Evolutionary conservation across 2,888 invertebrate species (phyloP).

Genomic region (Nomada lathburiana): DNA sequence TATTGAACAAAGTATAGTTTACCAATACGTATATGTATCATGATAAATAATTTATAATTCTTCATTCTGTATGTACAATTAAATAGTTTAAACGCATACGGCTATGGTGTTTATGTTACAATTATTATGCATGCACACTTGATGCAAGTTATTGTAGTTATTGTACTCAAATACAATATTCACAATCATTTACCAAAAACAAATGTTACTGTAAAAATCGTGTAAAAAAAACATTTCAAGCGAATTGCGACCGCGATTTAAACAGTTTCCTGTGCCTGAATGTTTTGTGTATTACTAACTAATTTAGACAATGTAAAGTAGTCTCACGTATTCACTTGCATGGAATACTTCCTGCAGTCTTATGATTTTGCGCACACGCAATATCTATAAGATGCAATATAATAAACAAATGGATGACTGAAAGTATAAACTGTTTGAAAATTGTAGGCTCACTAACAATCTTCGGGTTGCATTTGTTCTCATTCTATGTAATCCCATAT

Average conservation of each 20-base stretch:
- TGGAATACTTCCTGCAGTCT: conserved; percentile 10
- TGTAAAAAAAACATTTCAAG: neutral
- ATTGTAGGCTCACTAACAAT: neutral
- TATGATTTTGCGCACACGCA: neutral
- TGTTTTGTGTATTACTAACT: neutral
- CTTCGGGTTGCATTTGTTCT: too few species aligned
- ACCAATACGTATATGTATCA: neutral
- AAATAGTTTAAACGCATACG: conserved; percentile 50
- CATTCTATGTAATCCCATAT: too few species aligned
- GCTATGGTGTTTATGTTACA: conserved; percentile 38
- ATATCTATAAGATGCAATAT: conserved; percentile 13
- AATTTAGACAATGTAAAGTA: neutral
- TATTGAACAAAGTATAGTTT: conserved; percentile 4
- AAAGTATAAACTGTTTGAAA: neutral
- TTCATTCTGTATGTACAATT: conserved; percentile 57
- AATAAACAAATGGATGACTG: neutral
- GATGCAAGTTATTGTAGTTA: conserved; percentile 9
- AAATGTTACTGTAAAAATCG: neutral
- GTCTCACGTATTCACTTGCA: neutral
- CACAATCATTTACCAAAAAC: conserved; percentile 9
- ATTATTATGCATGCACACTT: conserved; percentile 23
- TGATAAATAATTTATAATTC: conserved; percentile 41
- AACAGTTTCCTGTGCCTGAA: neutral
- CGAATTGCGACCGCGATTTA: neutral
- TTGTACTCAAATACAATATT: neutral